phyloP scores from a whole-genome alignment of 2,888 invertebrate species.

The Hoplodrina ambigua region DNA sequence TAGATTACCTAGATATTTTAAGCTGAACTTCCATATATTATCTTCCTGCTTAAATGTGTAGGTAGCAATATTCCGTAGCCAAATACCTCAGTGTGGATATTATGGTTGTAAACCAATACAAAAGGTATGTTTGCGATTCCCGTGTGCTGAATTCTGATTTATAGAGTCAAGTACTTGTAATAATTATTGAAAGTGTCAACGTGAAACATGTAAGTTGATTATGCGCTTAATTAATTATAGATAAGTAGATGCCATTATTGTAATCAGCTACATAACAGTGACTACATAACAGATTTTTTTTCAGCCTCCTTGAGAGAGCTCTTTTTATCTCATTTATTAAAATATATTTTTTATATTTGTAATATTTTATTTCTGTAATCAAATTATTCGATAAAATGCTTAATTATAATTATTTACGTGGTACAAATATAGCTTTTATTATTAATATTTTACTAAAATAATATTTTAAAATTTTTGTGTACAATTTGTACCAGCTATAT shows the following conservation, averaged over 20 bases:
- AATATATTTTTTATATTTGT: constrained; percentile 13
- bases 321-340: constrained; percentile 7
- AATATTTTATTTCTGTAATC: constrained; percentile 6
- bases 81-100: constrained; percentile 55
- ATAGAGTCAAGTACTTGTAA: constrained; percentile 38
- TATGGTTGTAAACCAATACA: constrained; percentile 29
- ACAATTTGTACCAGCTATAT: constrained; percentile 36
- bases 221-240: constrained; percentile 62
- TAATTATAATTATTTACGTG: constrained; percentile 10
- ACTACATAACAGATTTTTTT: background rate
- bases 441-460: constrained; percentile 15
- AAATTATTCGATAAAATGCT: constrained; percentile 1
- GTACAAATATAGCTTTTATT: constrained; percentile 11
- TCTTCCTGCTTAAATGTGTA: constrained; percentile 65
- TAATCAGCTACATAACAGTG: constrained; percentile 45
- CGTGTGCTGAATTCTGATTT: constrained; percentile 42
- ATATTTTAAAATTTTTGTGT: constrained; percentile 26
- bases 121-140: constrained; percentile 39
- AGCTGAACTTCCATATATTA: constrained; percentile 68
- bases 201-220: constrained; percentile 46
- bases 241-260: constrained; percentile 52
- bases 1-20: constrained; percentile 75
- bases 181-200: constrained; percentile 42
- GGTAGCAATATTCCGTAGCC: constrained; percentile 58
- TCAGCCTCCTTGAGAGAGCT: constrained; percentile 10